Base-by-base conservation (phyloP, 2,888 invertebrate genomes). In the Eupithecia exiguata region DNA sequence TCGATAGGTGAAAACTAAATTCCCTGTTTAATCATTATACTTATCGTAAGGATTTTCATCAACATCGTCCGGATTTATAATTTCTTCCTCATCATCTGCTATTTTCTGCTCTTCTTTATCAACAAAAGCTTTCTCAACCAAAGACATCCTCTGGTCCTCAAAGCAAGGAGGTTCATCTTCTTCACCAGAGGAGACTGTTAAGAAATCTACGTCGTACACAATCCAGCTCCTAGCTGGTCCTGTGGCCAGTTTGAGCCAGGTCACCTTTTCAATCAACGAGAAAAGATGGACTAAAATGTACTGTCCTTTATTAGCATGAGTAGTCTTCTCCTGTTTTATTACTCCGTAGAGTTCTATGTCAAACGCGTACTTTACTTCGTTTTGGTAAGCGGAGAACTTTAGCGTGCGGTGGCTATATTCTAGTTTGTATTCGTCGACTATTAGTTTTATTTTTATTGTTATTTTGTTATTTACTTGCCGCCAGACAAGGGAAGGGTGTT, bases 281-380 rank as follows among this genome's bases (percentile, higher is more conserved):
- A 25, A 68, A 10, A 94, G 70, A 38, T 84, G 88, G 0, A 94
- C 86, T 30, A 86, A 79, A n/a, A 95, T 87, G 58, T 92, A 92
- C 7, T 89, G 88, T 0, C 93, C 93, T 83, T 90, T 93, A 73
- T 90, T 89, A 0, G 82, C 78, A 77, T 94, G 93, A 0, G 69
- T 77, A 1, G 84, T 87, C 66, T 80, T 84, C 0, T 83, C 79
- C 0, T 74, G 72, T 68, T 90, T 81, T 1, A 94, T 80, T 0
- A 89, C 86, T 0, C 93, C 94, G 61, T 91, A 93, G n/a, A 95
- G 73, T 71, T 92, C 88, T 4, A 94, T 80, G 30, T 91, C 83
- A 62, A 95, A 93, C 2, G 83, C 88, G 69, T 94, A 94, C 18
- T 81, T 76, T 0, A 80, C 84, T 49, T 89, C 88, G 53, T 91